phyloP scores from a whole-genome alignment of 2,797 vertebrate species.

The Onychomys leucogaster region DNA sequence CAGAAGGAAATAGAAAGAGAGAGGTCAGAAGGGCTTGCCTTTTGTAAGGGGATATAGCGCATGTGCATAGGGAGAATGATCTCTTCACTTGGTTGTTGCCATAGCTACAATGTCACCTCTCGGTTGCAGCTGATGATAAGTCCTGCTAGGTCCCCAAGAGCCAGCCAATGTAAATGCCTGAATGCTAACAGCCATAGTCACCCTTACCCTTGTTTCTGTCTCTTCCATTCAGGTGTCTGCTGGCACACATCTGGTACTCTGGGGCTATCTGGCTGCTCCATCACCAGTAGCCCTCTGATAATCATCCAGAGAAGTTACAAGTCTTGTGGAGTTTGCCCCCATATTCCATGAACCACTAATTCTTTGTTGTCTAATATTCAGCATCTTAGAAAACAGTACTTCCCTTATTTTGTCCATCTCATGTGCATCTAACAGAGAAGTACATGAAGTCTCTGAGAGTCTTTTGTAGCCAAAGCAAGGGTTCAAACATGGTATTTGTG shows the following conservation, averaged over 20 bases:
- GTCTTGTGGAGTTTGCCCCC: background rate
- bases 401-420: conserved; percentile 11
- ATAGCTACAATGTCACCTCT: background rate
- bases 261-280: background rate
- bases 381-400: background rate
- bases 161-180: background rate
- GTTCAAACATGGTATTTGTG: background rate
- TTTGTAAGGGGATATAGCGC: background rate
- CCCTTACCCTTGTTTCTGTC: background rate
- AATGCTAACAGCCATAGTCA: background rate
- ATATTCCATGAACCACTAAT: background rate
- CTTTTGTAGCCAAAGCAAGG: background rate
- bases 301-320: background rate
- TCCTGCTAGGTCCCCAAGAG: background rate
- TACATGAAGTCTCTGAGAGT: background rate
- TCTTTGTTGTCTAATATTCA: background rate
- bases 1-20: no score
- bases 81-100: background rate
- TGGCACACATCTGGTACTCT: background rate
- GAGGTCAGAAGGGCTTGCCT: no score
- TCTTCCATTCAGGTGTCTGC: background rate
- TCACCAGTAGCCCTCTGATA: background rate
- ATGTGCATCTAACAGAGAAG: background rate
- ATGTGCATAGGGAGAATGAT: background rate
- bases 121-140: background rate